These are phyloP conservation scores for Lytechinus pictus DNA, from an alignment of 35 echinoderm and acorn worm species.

Conservation along the genomic window DNA sequence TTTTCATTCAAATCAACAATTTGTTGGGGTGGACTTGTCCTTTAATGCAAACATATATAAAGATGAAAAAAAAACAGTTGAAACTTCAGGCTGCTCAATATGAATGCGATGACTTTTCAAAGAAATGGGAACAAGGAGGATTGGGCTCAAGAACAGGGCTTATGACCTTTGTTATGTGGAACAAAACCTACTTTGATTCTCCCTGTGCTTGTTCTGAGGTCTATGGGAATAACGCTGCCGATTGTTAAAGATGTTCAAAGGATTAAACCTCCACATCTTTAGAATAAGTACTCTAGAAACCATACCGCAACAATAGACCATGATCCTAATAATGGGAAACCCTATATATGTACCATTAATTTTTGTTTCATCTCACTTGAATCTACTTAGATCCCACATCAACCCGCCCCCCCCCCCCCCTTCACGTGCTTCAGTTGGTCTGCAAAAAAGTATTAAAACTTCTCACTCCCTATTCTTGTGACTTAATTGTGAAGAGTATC, in stretches of 20 bases:
- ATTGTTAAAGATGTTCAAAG: background rate
- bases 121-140: background rate
- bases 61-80: too few relatives aligned
- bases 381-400: background rate
- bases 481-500: too few relatives aligned
- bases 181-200: conserved; percentile 8
- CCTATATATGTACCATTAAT: background rate
- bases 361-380: background rate
- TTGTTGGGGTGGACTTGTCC: too few relatives aligned
- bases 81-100: background rate
- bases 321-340: background rate
- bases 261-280: background rate
- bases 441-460: too few relatives aligned
- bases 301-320: background rate
- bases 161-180: background rate
- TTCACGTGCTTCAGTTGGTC: too few relatives aligned
- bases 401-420: too few relatives aligned
- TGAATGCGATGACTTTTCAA: background rate
- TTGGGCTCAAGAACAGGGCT: background rate
- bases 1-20: too few relatives aligned
- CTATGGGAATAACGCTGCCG: background rate
- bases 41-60: too few relatives aligned
- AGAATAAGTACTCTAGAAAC: background rate
- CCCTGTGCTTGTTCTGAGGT: background rate
- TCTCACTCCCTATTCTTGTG: too few relatives aligned